These are phyloP conservation scores for Drosophila athabasca DNA, from an alignment of 1,140 invertebrate species.

Conservation along the genomic window DNA sequence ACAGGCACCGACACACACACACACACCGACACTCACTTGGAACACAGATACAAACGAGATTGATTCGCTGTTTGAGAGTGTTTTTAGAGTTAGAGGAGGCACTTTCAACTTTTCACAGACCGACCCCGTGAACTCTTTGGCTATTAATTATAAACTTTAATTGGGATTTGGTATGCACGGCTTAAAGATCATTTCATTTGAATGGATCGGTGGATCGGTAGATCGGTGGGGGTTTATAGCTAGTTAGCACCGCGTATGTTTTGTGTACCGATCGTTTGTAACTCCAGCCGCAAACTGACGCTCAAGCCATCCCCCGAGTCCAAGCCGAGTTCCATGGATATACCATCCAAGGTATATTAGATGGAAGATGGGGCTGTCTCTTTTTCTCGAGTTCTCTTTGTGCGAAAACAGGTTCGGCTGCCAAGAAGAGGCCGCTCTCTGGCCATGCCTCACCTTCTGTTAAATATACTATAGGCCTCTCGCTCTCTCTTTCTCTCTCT, in stretches of 20 bases:
- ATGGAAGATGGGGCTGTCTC: too few relatives aligned
- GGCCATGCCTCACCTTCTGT: too few relatives aligned
- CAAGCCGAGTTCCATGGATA: too few relatives aligned
- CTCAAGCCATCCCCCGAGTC: slow-evolving; percentile 5
- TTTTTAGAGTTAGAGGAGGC: neutral
- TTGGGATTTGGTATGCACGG: slow-evolving; percentile 39
- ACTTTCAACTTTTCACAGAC: slow-evolving; percentile 32
- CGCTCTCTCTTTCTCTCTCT: slow-evolving; percentile 16
- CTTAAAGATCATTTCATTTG: slow-evolving; percentile 20
- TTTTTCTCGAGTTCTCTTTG: too few relatives aligned
- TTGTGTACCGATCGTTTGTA: slow-evolving; percentile 43
- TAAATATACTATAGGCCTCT: too few relatives aligned
- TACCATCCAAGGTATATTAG: too few relatives aligned
- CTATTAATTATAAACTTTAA: slow-evolving; percentile 50
- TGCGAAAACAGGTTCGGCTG: too few relatives aligned
- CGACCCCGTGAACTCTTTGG: slow-evolving; percentile 21
- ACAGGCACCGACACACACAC: slow-evolving; percentile 4
- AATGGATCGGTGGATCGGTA: slow-evolving; percentile 6
- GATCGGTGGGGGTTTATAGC: too few relatives aligned
- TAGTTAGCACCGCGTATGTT: slow-evolving; percentile 10
- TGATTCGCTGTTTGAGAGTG: slow-evolving; percentile 4
- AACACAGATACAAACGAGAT: slow-evolving; percentile 15
- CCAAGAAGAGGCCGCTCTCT: too few relatives aligned
- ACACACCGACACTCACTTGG: slow-evolving; percentile 4
- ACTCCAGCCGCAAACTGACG: slow-evolving; percentile 60